Evolutionary conservation across 2,113 vertebrate species (phyloP).

Genomic region (Dascyllus trimaculatus): DNA sequence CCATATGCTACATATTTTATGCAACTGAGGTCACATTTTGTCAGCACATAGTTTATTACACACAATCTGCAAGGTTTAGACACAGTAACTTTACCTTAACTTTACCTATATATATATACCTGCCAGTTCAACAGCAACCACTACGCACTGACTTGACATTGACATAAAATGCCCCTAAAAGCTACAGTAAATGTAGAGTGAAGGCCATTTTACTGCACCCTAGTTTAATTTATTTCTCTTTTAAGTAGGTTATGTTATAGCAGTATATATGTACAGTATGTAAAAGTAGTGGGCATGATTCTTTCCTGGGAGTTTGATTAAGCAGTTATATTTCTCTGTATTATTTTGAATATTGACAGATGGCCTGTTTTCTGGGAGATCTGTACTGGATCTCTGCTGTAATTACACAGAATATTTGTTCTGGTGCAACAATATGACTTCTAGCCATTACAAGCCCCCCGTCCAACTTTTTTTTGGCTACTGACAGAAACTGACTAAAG

Average conservation of each 20-base stretch:
- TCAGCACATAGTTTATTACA: too few species aligned
- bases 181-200: background rate
- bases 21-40: background rate
- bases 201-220: too few species aligned
- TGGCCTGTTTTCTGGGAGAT: too few species aligned
- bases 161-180: background rate
- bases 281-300: too few species aligned
- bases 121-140: background rate
- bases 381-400: too few species aligned
- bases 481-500: background rate
- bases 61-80: background rate
- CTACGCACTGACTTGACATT: background rate
- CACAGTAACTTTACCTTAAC: background rate
- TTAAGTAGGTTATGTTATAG: background rate
- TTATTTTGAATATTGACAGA: too few species aligned
- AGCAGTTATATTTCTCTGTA: too few species aligned
- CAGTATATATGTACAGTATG: too few species aligned
- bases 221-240: background rate
- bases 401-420: too few species aligned
- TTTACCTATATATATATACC: background rate
- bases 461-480: background rate
- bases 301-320: too few species aligned
- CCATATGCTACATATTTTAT: background rate
- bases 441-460: background rate
- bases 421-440: background rate